These are phyloP conservation scores for Artibeus jamaicensis DNA, from an alignment of 2,797 vertebrate genomes.

Conservation along the genomic window DNA sequence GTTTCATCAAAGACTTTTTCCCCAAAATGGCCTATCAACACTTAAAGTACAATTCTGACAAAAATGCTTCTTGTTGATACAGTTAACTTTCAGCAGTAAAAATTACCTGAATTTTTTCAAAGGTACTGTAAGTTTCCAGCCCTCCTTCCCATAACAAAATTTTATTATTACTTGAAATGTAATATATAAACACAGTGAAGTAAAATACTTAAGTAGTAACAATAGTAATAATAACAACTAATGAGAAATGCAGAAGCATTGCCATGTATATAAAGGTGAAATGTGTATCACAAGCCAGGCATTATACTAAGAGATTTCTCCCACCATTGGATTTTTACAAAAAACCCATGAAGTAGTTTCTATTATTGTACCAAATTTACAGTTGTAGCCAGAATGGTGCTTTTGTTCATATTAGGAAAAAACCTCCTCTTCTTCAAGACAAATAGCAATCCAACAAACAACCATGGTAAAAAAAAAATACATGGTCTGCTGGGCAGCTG, in stretches of 20 bases:
- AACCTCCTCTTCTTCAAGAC: neutral
- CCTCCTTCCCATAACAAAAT: neutral
- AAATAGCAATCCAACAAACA: neutral
- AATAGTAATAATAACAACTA: neutral
- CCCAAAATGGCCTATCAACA: neutral
- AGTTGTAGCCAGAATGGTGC: neutral
- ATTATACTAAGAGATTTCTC: neutral
- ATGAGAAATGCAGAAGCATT: neutral
- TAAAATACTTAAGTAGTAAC: neutral
- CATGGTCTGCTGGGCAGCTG: neutral
- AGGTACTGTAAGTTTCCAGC: neutral
- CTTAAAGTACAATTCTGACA: neutral
- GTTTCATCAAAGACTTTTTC: neutral
- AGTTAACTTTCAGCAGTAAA: constrained; percentile 1
- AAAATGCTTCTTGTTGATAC: neutral
- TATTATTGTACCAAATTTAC: neutral
- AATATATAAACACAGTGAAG: neutral
- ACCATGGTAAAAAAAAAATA: neutral
- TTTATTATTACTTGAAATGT: neutral
- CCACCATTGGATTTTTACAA: neutral
- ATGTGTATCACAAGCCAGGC: neutral
- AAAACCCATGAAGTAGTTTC: neutral
- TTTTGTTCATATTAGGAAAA: neutral
- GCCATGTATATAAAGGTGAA: neutral
- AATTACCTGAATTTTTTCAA: neutral